phyloP scores from a whole-genome alignment of 2,888 invertebrate species.

The Stenotaenia linearis region DNA sequence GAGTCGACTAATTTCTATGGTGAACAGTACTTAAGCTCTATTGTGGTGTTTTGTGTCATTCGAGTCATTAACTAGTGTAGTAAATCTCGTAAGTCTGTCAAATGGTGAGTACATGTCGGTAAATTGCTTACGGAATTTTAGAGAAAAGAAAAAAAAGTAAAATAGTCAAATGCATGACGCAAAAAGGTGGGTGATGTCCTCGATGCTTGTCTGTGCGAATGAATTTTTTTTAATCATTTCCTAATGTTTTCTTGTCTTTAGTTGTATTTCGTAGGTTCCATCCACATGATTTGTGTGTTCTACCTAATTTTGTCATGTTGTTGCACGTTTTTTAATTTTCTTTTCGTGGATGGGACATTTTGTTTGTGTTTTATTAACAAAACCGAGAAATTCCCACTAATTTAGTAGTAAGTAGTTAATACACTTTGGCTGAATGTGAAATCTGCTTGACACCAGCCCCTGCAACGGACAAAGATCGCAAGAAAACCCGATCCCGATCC shows the following conservation, averaged over 20 bases:
- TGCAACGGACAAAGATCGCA: slow-evolving; percentile 41
- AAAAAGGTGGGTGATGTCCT: background rate
- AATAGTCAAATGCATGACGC: background rate
- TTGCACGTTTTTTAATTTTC: background rate
- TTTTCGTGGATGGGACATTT: background rate
- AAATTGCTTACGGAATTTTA: background rate
- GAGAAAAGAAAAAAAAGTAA: background rate
- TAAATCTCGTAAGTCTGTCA: background rate
- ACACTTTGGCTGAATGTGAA: slow-evolving; percentile 31
- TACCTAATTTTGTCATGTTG: background rate
- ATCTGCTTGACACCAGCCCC: slow-evolving; percentile 38
- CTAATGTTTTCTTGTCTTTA: background rate
- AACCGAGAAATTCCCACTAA: background rate
- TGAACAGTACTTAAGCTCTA: background rate
- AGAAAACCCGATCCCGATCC: slow-evolving; percentile 78
- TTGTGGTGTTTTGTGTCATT: background rate
- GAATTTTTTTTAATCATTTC: background rate
- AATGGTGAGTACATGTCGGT: slow-evolving; percentile 8
- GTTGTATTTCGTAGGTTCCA: background rate
- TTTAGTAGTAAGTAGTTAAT: background rate
- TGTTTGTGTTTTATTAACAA: background rate
- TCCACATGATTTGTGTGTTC: background rate
- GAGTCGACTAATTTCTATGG: background rate
- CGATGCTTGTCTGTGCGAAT: background rate
- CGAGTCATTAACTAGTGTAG: background rate